Base-by-base conservation (phyloP, 2,797 vertebrate species). In the Sylvilagus floridanus region DNA sequence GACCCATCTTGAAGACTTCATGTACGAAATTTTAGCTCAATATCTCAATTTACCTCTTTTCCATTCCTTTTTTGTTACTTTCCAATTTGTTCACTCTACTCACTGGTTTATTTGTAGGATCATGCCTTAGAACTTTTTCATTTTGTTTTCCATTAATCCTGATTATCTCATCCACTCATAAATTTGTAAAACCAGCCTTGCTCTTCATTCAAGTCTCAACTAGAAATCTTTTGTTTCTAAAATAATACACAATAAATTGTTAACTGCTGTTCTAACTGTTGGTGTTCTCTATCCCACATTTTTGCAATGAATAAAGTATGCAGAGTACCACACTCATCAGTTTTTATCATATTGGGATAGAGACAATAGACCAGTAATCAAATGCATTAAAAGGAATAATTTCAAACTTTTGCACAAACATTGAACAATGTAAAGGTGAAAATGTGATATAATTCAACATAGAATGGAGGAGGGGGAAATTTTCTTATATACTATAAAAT, bases 261-360 rank as follows among this genome's bases (percentile, higher is more conserved):
- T 5, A n/a, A n/a, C 21, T 1, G 3, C 3, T 60, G 4, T 28
- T 75, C 37, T n/a, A 3, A 14, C 35, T 35, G 8, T 30, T 37
- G 4, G 9, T 9, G 5, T 3, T 26, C 3, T 32, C 3, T 2
- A 10, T 57, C 22, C 2, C 21, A n/a, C 30, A 32, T 2, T 21
- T 0, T 21, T 22, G 1, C 35, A 35, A 21, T n/a, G n/a, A 76
- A 26, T 4, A 14, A 35, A 7, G 47, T 28, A 65, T 35, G 8
- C 17, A 24, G 35, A 19, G 5, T 4, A 13, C 22, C 14, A 76
- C 35, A 62, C 8, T 72, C 26, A 5, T 4, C 19, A 62, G 11
- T 5, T 47, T 69, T 50, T 35, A 63, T 72, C 54, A 63, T 2
- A 17, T 21, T 35, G 30, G 28, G 12, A 7, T 2, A 72, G 16